These are phyloP conservation scores for Thereva nobilitata DNA, from an alignment of 2,888 invertebrate species.

Conservation along the genomic window DNA sequence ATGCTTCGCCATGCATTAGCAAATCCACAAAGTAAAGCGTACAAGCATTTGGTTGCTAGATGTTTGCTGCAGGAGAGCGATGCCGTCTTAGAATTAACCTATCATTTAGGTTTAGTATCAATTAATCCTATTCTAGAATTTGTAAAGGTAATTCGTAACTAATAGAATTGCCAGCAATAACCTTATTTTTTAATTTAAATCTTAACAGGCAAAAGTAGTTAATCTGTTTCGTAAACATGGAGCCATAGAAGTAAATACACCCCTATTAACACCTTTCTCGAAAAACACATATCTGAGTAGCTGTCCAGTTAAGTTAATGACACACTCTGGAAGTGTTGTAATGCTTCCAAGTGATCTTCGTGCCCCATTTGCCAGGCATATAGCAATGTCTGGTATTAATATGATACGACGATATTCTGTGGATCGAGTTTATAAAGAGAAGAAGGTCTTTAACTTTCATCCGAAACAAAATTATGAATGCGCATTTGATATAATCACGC, in stretches of 20 bases:
- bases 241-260: slow-evolving; percentile 76
- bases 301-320: slow-evolving; percentile 77
- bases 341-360: slow-evolving; percentile 83
- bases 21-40: slow-evolving; percentile 78
- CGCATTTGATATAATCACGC: slow-evolving; percentile 90
- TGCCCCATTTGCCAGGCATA: slow-evolving; percentile 78
- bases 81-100: slow-evolving; percentile 70
- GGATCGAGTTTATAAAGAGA: slow-evolving; percentile 84
- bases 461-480: slow-evolving; percentile 89
- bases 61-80: slow-evolving; percentile 57
- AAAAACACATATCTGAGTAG: slow-evolving; percentile 53
- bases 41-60: slow-evolving; percentile 68
- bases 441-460: slow-evolving; percentile 78
- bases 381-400: slow-evolving; percentile 77
- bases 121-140: slow-evolving; percentile 57
- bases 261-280: slow-evolving; percentile 77
- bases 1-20: slow-evolving; percentile 79
- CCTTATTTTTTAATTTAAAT: background rate
- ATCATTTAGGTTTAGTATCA: slow-evolving; percentile 67
- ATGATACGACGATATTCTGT: slow-evolving; percentile 83
- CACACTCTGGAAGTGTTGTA: slow-evolving; percentile 81
- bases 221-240: slow-evolving; percentile 77
- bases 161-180: slow-evolving; percentile 40
- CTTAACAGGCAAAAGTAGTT: slow-evolving; percentile 53
- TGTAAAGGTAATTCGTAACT: slow-evolving; percentile 49